A percentile compares a stretch with the other conserved stretches of the same genome.
These are phyloP conservation scores for Lepidurus couesii DNA, from an alignment of 1,140 invertebrate genomes.

Conservation along the genomic window DNA sequence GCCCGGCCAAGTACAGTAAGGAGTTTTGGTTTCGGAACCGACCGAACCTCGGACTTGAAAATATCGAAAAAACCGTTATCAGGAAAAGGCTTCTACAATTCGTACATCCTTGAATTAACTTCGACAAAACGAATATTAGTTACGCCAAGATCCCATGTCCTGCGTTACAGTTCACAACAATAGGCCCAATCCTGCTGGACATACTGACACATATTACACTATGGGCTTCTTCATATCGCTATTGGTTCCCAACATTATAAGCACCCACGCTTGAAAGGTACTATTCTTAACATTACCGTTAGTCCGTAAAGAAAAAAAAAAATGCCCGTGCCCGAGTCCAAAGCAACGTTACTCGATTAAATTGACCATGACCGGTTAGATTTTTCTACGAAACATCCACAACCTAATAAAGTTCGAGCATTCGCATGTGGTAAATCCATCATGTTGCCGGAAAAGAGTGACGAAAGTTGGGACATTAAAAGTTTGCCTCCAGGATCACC, in stretches of 20 bases:
- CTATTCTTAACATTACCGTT: neutral
- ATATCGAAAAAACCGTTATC: too few species aligned
- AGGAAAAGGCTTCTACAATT: too few species aligned
- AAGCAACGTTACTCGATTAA: neutral
- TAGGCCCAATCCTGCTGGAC: neutral
- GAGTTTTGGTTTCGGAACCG: neutral
- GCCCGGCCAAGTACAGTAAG: neutral
- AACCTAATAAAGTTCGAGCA: neutral
- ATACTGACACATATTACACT: constrained; percentile 10
- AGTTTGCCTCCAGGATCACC: neutral
- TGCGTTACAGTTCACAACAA: too few species aligned
- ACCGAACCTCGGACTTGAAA: too few species aligned
- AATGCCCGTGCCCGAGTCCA: neutral
- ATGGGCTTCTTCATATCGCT: neutral
- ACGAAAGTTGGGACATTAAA: neutral
- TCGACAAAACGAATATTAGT: too few species aligned
- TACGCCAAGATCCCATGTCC: too few species aligned
- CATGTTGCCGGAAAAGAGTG: neutral
- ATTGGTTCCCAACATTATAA: neutral
- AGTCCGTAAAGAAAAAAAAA: neutral
- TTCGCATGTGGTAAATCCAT: neutral
- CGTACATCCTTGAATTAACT: too few species aligned
- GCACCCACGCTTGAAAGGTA: neutral
- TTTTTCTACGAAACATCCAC: neutral
- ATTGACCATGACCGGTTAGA: constrained; percentile 2